Evolutionary conservation across 1,140 invertebrate species (phyloP), one percentile per base, ranked within the genome.

Genomic region (Drosophila virilis): DNA sequence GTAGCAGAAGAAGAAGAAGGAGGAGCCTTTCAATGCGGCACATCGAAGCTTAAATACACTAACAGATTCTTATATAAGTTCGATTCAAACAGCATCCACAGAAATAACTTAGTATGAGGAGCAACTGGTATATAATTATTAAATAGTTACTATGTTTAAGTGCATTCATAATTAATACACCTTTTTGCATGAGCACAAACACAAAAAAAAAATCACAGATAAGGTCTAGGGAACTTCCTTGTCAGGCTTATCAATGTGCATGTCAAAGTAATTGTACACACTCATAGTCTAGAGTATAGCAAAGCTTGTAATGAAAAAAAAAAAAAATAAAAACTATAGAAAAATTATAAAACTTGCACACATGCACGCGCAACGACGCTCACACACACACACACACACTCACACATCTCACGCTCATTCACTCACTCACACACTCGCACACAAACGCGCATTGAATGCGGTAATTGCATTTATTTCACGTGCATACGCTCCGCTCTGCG

Each of bases 381-480:
- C 52, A 68, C 70, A 57, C 55, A 22, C 32, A 66, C 46, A 54
- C 37, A 75, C 48, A 55, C 57, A 58, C 54, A 35, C 43, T 13
- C 13, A 68, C 8, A 13, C 22, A 12, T 1, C 46, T 22, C 38
- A 43, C 22, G 8, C 55, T 42, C 22, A 60, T 38, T n/a, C 58
- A 70, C 51, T 66, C 55, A 15, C 13, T 51, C 52, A 17, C 17
- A 57, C 33, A n/a, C n/a, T n/a, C n/a, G 42, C 35, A 55, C 50
- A 69, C 65, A 62, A 42, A 60, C 40, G 42, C 32, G 43, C 45
- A 74, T 61, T 72, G 64, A 78, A 88, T 78, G 78, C 66, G 78
- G 83, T 85, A 88, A 86, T 83, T 86, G 79, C 83, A 89, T 88
- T 86, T 86, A 86, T 79, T 86, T 71, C 78, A 86, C 81, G 82